Base-by-base conservation (phyloP, 2,797 vertebrate species). In the Parambassis ranga region DNA sequence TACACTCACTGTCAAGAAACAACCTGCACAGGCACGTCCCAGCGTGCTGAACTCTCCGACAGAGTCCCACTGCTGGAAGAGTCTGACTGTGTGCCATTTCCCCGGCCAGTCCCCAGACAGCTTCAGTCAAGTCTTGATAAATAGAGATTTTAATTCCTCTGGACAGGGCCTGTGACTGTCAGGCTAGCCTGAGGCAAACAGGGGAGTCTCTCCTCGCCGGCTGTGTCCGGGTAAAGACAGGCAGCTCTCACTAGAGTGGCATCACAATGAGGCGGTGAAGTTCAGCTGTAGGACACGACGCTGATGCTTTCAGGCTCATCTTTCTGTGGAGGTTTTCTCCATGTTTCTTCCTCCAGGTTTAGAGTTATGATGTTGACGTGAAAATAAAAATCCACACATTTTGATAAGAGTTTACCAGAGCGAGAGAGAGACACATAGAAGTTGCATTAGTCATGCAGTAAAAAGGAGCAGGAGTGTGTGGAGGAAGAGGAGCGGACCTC, bases 401-500 rank as follows among this genome's bases (percentile, higher is more conserved):
- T 64, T 55, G 47, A 65, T 67, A 42, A 63, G 65, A 69, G 75
- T 73, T 75, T 67, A 64, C 27, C 44, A 41, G 58, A 64, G 65
- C 6, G 16, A 42, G 23, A 69, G 59, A 51, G 27, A 49, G 15
- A 20, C 23, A 4, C n/a, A 65, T 48, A 47, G 7, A 47, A 24
- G 66, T 64, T 77, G 71, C 66, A 85, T 84, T 87, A 86, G 81
- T 89, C 87, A 90, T 59, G 58, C 79, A 44, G 82, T 63, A 74
- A 77, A 80, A 81, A 71, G 68, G 50, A 83, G 65, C 53, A 41
- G 66, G 70, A 72, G 31, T 61, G 68, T 84, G 81, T 83, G 81
- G 87, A 86, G 86, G 85, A 84, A 83, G 83, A 79, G 65, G 76
- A 86, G 82, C 72, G 44, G 76, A 85, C 83, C 87, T 84, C 86